phyloP scores from a whole-genome alignment of 2,113 vertebrate genomes.

The Tyrannus savana region DNA sequence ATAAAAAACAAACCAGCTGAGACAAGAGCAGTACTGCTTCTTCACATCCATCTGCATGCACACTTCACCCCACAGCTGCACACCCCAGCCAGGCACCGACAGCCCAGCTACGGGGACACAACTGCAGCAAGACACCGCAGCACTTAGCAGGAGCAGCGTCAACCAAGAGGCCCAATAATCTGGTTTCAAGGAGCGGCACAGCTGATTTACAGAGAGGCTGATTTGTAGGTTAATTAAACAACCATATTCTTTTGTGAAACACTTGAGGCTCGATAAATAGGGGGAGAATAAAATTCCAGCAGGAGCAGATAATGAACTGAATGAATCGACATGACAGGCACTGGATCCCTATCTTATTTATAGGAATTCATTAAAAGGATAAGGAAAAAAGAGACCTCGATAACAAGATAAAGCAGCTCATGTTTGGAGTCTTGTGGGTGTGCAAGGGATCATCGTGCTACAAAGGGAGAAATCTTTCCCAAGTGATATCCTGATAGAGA shows the following conservation, averaged over 20 bases:
- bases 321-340: constrained; percentile 18
- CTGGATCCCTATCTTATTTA: constrained; percentile 55
- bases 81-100: background rate
- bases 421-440: background rate
- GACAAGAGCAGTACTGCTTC: background rate
- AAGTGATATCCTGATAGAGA: background rate
- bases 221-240: constrained; percentile 60
- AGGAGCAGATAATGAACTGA: constrained; percentile 39
- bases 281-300: constrained; percentile 42
- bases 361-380: constrained; percentile 53
- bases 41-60: fast-evolving
- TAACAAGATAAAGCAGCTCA: background rate
- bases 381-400: background rate
- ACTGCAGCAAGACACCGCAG: background rate
- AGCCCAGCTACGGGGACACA: background rate
- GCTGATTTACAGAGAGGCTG: constrained; percentile 13
- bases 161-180: background rate
- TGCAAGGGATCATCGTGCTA: background rate
- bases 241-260: constrained; percentile 53
- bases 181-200: background rate
- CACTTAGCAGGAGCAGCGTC: background rate
- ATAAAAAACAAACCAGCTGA: background rate
- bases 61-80: background rate
- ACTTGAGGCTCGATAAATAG: constrained; percentile 10
- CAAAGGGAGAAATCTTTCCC: background rate